Base-by-base conservation (phyloP, 2,797 vertebrate species). In the Malurus leucopterus region DNA sequence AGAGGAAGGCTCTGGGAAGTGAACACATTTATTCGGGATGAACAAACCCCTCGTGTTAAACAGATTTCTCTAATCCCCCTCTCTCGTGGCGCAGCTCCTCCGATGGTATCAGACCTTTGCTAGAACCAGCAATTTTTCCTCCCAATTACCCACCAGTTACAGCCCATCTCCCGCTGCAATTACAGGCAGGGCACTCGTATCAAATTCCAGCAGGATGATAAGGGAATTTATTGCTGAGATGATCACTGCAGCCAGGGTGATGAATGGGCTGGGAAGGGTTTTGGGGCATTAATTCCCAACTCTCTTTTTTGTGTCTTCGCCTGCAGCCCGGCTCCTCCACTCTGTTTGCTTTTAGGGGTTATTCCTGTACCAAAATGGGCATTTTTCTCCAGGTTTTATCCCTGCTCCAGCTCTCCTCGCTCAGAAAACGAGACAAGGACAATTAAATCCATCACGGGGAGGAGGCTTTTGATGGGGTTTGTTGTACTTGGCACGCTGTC, bases 141-240 rank as follows among this genome's bases (percentile, higher is more conserved):
- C 30, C 80, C 93, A 93, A 82, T 93, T 93, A 93, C 94, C 80
- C 64, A 2, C 36, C 3, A 11, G 64, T 79, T 81, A 64, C 91
- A 91, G 79, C 67, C 68, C 80, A 88, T 84, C 83, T 92, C 87
- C 77, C 57, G 84, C 92, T 84, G 93, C 57, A 95, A 89, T 82
- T 94, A 86, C 92, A 95, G 72, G 63, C 89, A 78, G 86, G 82
- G 68, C 84, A 89, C 73, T 89, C 61, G 61, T 83, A 80, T 58
- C 82, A 53, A 90, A 89, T 93, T 88, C 70, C 92, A 91, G 24
- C 22, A 14, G 80, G 83, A 40, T 74, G 77, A 92, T 81, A 70
- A 73, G 77, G 82, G 88, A 86, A 86, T 92, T 92, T 84, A 90
- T 84, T 68, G 83, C 87, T 12, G 80, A 82, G 90, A 93, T 91